Evolutionary conservation across 2,797 vertebrate genomes (phyloP), one percentile per base, ranked within the genome.

Genomic region (Aselliscus stoliczkanus): DNA sequence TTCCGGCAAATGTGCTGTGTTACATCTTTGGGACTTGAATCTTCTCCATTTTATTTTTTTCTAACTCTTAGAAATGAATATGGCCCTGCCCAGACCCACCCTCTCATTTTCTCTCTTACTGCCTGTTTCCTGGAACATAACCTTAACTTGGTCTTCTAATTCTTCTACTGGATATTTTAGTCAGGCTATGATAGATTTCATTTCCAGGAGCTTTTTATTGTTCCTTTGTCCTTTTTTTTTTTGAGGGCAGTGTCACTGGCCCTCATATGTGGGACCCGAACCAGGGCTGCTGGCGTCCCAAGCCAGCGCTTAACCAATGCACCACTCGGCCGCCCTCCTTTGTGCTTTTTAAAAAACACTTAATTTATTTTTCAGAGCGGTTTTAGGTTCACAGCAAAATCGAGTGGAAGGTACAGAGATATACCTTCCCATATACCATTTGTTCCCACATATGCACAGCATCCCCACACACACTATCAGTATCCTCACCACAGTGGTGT

Each of bases 401-500:
- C 0, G 18, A n/a, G 13, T 23, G 50, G 84, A 31, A 31, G 12
- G 18, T n/a, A 23, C 9, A 13, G 47, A n/a, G 60, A 9, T 52
- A 23, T 65, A n/a, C n/a, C n/a, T n/a, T n/a, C 29, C 34, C 34
- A 1, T 11, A 5, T 11, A 62, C 72, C 86, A 47, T 18, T 1
- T 39, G 20, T 52, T 21, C 80, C 31, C 31, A 25, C 42, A 25
- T 21, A 23, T 15, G 20, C 83, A 44, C 15, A 29, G 50, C 65
- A 42, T 9, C 42, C 42, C 9, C 65, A 42, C 50, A 31, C 21
- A 1, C 15, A 2, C 31, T 7, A 0, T 47, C 4, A 1, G 1
- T 11, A 0, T 4, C 50, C 31, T 9, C 21, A 4, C 29, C 34
- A 18, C 14, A 60, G 58, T 0, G 31, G 65, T 5, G 0, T 17